Evolutionary conservation across 2,888 invertebrate genomes (phyloP).

Genomic region (Lycaena phlaeas): DNA sequence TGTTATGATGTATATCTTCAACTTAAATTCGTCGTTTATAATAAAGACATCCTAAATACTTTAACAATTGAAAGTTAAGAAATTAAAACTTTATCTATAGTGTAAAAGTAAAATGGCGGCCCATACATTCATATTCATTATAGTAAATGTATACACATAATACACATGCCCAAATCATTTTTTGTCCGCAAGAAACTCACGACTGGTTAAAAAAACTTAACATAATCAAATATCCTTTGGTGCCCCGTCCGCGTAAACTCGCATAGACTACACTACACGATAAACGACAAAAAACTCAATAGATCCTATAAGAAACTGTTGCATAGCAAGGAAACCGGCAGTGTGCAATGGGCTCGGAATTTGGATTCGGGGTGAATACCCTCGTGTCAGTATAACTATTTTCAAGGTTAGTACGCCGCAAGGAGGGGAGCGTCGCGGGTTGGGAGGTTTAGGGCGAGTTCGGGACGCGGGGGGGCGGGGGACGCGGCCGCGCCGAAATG

Average conservation of each 20-base stretch:
- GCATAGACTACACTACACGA: slow-evolving; percentile 36
- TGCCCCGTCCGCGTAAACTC: slow-evolving; percentile 50
- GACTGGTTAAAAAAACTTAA: slow-evolving; percentile 52
- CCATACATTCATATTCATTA: too few species aligned
- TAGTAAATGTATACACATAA: slow-evolving; percentile 3
- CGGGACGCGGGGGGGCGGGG: slow-evolving; percentile 51
- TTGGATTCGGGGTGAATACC: slow-evolving; percentile 72
- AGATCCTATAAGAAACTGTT: slow-evolving; percentile 43
- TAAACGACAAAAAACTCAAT: slow-evolving; percentile 23
- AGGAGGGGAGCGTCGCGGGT: slow-evolving; percentile 57
- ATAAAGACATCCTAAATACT: too few species aligned
- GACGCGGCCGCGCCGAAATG: slow-evolving; percentile 69
- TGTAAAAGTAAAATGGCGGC: background rate
- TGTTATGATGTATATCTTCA: too few species aligned
- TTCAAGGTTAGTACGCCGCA: slow-evolving; percentile 65
- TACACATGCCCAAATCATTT: background rate
- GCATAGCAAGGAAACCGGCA: slow-evolving; percentile 34
- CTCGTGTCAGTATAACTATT: slow-evolving; percentile 70
- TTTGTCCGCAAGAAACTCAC: slow-evolving; percentile 34
- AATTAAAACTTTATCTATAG: too few species aligned
- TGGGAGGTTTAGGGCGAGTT: slow-evolving; percentile 53
- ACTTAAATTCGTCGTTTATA: too few species aligned
- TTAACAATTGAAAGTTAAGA: too few species aligned
- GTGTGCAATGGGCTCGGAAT: slow-evolving; percentile 62
- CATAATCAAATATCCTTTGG: slow-evolving; percentile 62